Evolutionary conservation across 2,888 invertebrate genomes (phyloP).

Genomic region (Petrolisthes cinctipes): DNA sequence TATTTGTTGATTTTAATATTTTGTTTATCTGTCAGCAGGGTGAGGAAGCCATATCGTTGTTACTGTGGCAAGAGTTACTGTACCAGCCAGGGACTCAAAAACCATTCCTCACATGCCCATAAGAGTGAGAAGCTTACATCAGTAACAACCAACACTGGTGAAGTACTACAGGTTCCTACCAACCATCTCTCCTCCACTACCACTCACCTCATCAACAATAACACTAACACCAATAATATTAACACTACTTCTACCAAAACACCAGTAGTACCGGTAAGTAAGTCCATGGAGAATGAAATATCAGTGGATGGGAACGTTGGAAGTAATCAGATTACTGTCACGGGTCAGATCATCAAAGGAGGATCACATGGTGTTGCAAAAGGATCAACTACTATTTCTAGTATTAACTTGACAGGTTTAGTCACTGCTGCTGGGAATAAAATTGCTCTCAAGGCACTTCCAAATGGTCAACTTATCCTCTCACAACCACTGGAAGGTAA

Average conservation of each 20-base stretch:
- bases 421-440: conserved; percentile 46
- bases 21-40: conserved; percentile 72
- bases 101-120: conserved; percentile 76
- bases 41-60: conserved; percentile 84
- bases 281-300: conserved; percentile 26
- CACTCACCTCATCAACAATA: neutral
- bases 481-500: conserved; percentile 57
- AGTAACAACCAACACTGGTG: conserved; percentile 59
- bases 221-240: conserved; percentile 16
- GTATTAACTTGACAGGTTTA: conserved; percentile 49
- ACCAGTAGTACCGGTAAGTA: neutral
- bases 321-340: conserved; percentile 40
- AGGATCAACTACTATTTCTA: conserved; percentile 49
- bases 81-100: conserved; percentile 83
- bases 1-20: no score
- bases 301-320: neutral
- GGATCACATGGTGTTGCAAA: conserved; percentile 35
- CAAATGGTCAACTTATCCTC: conserved; percentile 53
- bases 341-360: conserved; percentile 57
- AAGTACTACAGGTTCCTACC: conserved; percentile 59
- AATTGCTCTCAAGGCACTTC: conserved; percentile 53
- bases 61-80: conserved; percentile 89
- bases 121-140: conserved; percentile 51
- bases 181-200: conserved; percentile 42
- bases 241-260: conserved; percentile 20